phyloP scores from a whole-genome alignment of 2,888 invertebrate genomes.

The Helicoverpa assulta region DNA sequence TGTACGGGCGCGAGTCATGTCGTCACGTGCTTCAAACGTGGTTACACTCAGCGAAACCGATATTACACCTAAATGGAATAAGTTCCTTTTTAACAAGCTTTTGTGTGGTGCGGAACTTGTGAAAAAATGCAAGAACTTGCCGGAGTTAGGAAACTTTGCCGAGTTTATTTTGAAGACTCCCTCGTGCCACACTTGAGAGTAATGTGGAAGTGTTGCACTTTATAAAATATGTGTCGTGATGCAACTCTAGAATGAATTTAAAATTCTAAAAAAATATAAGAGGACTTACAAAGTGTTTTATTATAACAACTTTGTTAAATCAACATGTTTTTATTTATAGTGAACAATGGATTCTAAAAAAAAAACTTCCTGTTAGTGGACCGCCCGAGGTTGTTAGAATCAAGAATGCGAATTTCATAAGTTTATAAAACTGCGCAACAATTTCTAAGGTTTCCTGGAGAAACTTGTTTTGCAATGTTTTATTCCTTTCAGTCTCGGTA shows the following conservation, averaged over 20 bases:
- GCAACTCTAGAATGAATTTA: conserved; percentile 24
- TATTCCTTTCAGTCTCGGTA: conserved; percentile 52
- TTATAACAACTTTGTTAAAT: conserved; percentile 3
- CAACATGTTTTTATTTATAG: conserved; percentile 8
- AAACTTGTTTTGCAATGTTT: conserved; percentile 44
- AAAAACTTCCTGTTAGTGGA: conserved; percentile 4
- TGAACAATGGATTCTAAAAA: conserved; percentile 8
- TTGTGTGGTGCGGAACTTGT: conserved; percentile 48
- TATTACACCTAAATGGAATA: conserved; percentile 65
- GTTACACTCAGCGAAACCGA: conserved; percentile 67
- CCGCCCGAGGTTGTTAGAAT: conserved; percentile 16
- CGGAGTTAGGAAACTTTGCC: conserved; percentile 54
- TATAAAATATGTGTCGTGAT: conserved; percentile 42
- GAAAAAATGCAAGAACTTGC: conserved; percentile 62
- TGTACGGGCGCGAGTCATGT: conserved; percentile 65
- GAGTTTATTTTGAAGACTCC: conserved; percentile 61
- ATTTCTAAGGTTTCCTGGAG: conserved; percentile 39
- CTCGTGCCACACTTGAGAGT: conserved; percentile 50
- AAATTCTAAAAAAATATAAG: conserved; percentile 23
- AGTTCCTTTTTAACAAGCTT: conserved; percentile 62
- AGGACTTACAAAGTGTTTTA: conserved; percentile 20
- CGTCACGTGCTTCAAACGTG: conserved; percentile 73
- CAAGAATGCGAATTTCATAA: conserved; percentile 22
- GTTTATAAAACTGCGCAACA: conserved; percentile 34
- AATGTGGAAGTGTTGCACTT: conserved; percentile 53